These are phyloP conservation scores for Meteorus sp. DNA, from an alignment of 1,140 invertebrate species.

Conservation along the genomic window DNA sequence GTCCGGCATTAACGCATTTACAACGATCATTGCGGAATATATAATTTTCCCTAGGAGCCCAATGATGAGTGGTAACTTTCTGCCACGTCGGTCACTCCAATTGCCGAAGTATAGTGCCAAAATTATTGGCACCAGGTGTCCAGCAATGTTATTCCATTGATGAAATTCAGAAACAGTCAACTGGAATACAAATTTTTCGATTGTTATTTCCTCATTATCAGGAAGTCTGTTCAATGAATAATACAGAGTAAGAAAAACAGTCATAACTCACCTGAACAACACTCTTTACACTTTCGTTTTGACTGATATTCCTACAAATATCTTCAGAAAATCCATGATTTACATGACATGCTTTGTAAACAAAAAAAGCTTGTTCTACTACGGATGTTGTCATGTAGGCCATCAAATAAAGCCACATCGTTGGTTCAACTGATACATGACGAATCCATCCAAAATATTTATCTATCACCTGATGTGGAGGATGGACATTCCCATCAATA, in stretches of 20 bases:
- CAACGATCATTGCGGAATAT: conserved; percentile 71
- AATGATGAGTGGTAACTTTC: conserved; percentile 69
- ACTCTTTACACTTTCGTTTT: conserved; percentile 62
- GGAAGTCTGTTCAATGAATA: background rate
- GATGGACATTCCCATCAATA: background rate
- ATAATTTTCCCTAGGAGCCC: conserved; percentile 73
- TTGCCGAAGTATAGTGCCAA: conserved; percentile 76
- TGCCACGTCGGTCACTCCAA: conserved; percentile 72
- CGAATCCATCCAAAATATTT: conserved; percentile 36
- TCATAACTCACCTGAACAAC: conserved; percentile 65
- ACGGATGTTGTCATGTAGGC: conserved; percentile 77
- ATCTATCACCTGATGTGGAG: background rate
- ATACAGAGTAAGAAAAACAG: background rate
- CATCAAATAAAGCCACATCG: conserved; percentile 80
- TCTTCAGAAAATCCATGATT: conserved; percentile 68
- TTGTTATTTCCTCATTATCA: background rate
- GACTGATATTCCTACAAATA: conserved; percentile 66
- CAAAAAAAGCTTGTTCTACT: conserved; percentile 75
- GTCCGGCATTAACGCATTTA: conserved; percentile 65
- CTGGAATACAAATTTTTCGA: conserved; percentile 46
- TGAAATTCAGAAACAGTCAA: conserved; percentile 71
- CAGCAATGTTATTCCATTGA: conserved; percentile 73
- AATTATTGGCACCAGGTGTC: conserved; percentile 70
- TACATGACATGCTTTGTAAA: conserved; percentile 71
- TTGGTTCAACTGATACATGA: conserved; percentile 70